A percentile compares a stretch with the other conserved stretches of the same genome.
Evolutionary conservation across 2,797 vertebrate species (phyloP).

Genomic region (Emydoidea blandingii): DNA sequence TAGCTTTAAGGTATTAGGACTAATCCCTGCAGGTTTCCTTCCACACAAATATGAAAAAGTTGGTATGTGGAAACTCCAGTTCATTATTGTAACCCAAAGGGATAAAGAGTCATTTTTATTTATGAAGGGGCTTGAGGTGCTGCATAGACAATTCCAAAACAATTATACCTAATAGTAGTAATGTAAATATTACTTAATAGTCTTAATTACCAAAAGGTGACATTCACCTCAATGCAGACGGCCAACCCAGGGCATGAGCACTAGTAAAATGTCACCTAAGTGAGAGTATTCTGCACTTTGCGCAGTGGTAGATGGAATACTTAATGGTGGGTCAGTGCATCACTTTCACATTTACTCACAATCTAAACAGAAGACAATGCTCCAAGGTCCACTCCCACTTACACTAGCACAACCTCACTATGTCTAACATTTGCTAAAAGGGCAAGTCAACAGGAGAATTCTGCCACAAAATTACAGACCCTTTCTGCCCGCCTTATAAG

Average conservation of each 20-base stretch:
- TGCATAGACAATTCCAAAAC: conserved; percentile 4
- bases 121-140: background rate
- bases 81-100: conserved; percentile 22
- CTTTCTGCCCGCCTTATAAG: conserved; percentile 32
- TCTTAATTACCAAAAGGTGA: background rate
- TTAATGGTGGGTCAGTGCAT: conserved; percentile 42
- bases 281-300: background rate
- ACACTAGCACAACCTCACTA: conserved; percentile 36
- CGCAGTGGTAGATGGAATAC: conserved; percentile 13
- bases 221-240: background rate
- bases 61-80: conserved; percentile 14
- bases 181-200: background rate
- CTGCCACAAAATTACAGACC: conserved; percentile 27
- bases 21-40: conserved; percentile 60
- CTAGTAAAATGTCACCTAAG: background rate
- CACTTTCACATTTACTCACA: conserved; percentile 19
- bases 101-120: background rate
- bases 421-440: conserved; percentile 42
- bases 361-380: conserved; percentile 31
- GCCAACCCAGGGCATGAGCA: background rate
- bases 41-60: conserved; percentile 38
- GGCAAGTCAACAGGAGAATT: background rate
- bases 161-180: background rate
- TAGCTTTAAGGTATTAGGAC: conserved; percentile 58
- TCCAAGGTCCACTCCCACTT: conserved; percentile 7